Evolutionary conservation across 30 jellyfish, hydroid and myxozoan species (phyloP).

Genomic region (Pseudorhiza aurosa): DNA sequence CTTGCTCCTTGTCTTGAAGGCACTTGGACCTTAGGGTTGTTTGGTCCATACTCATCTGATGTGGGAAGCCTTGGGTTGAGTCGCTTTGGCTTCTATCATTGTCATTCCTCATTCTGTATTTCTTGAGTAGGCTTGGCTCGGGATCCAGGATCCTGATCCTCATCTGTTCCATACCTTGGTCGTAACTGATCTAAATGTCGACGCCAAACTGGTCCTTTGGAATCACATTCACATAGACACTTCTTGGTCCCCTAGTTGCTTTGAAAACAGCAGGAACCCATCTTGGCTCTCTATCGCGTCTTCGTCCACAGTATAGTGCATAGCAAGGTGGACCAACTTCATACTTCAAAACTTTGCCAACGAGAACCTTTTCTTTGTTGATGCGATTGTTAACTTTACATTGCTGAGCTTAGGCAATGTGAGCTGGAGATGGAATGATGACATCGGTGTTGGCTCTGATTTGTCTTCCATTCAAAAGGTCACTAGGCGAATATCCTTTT

Average conservation of each 20-base stretch:
- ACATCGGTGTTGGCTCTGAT: slow-evolving; percentile 6
- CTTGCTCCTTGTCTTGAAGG: too few species aligned
- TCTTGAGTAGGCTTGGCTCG: too few species aligned
- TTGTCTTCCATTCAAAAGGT: slow-evolving; percentile 19
- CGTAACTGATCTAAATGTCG: slow-evolving; percentile 50
- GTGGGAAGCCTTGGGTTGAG: too few species aligned
- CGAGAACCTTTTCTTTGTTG: too few species aligned
- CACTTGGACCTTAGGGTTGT: too few species aligned
- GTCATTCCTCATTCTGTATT: too few species aligned
- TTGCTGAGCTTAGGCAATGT: slow-evolving; percentile 9
- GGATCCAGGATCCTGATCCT: too few species aligned
- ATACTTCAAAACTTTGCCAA: too few species aligned
- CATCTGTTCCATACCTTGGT: slow-evolving; percentile 37
- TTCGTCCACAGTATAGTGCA: slow-evolving; percentile 47
- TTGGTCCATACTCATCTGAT: too few species aligned
- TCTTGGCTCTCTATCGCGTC: slow-evolving; percentile 23
- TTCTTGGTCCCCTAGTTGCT: slow-evolving; percentile 1
- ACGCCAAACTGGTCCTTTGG: slow-evolving; percentile 28
- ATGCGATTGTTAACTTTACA: too few species aligned
- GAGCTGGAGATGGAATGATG: slow-evolving; percentile 28
- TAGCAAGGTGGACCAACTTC: slow-evolving; percentile 28
- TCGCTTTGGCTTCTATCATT: too few species aligned
- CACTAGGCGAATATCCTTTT: slow-evolving; percentile 22
- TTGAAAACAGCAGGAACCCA: slow-evolving; percentile 52
- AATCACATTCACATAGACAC: not conserved